Evolutionary conservation across 1,140 invertebrate species (phyloP).

Genomic region (Drosophila asahinai): DNA sequence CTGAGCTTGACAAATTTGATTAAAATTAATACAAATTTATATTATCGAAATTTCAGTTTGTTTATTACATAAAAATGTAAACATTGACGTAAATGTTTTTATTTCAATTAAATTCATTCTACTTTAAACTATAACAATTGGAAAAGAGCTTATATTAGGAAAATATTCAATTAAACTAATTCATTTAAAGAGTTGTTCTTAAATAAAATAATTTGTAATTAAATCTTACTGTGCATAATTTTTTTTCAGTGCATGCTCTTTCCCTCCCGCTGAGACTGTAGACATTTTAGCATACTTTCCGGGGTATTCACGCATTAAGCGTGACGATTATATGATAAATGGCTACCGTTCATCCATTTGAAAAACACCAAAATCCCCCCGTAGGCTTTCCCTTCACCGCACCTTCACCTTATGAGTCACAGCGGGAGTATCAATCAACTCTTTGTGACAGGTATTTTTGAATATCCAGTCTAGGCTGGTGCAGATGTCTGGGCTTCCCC

Average conservation of each 20-base stretch:
- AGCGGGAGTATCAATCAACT: slow-evolving; percentile 38
- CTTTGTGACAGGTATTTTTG: slow-evolving; percentile 27
- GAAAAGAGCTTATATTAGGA: no score
- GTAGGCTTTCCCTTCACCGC: background rate
- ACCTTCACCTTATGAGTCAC: background rate
- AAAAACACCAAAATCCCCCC: background rate
- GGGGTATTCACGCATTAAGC: slow-evolving; percentile 20
- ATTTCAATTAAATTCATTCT: no score
- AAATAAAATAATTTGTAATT: no score
- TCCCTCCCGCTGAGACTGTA: slow-evolving; percentile 8
- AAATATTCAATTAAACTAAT: no score
- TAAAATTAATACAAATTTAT: no score
- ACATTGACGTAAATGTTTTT: no score
- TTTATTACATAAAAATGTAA: no score
- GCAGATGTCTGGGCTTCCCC: slow-evolving; percentile 5
- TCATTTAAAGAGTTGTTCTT: no score
- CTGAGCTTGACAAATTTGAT: no score
- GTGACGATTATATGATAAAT: slow-evolving; percentile 64
- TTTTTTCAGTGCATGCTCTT: background rate
- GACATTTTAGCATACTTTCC: slow-evolving; percentile 53
- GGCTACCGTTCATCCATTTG: background rate
- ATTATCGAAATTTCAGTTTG: no score
- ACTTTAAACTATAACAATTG: no score
- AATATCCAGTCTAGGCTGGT: slow-evolving; percentile 4
- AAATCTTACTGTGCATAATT: background rate